A percentile compares a stretch with the other conserved stretches of the same genome.
These are phyloP conservation scores for Xyrauchen texanus DNA, from an alignment of 2,113 vertebrate genomes.

Conservation along the genomic window DNA sequence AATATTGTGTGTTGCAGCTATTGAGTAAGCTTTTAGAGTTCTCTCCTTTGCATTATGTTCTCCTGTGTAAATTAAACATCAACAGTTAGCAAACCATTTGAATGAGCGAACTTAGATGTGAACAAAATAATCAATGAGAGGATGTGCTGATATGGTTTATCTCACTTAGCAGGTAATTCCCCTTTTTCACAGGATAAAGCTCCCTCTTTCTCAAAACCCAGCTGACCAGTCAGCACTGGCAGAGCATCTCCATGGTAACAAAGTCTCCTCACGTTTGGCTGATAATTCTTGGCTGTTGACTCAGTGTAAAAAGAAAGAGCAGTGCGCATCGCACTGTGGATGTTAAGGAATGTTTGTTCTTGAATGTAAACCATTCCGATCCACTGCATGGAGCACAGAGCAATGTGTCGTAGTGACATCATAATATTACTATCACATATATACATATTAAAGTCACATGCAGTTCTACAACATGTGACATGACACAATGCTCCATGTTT, in stretches of 20 bases:
- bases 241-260: conserved; percentile 37
- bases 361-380: conserved; percentile 27
- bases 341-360: conserved; percentile 37
- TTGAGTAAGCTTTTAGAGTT: conserved; percentile 9
- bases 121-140: conserved; percentile 7
- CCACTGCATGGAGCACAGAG: conserved; percentile 37
- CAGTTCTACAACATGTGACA: conserved; percentile 46
- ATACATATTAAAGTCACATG: conserved; percentile 49
- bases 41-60: background rate
- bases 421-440: conserved; percentile 47
- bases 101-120: background rate
- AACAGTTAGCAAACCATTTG: conserved; percentile 16
- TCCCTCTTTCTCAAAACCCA: conserved; percentile 31
- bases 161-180: conserved; percentile 24
- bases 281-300: conserved; percentile 61
- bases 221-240: conserved; percentile 21
- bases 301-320: conserved; percentile 50
- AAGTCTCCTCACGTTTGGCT: conserved; percentile 41
- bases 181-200: conserved; percentile 6
- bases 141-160: conserved; percentile 28
- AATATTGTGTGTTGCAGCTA: conserved; percentile 32
- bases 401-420: conserved; percentile 49
- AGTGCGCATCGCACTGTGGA: conserved; percentile 49
- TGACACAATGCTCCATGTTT: conserved; percentile 35
- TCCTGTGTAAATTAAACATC: background rate